A percentile compares a stretch with the other conserved stretches of the same genome.
Evolutionary conservation across 2,888 invertebrate genomes (phyloP).

Genomic region (Melanostoma scalare): DNA sequence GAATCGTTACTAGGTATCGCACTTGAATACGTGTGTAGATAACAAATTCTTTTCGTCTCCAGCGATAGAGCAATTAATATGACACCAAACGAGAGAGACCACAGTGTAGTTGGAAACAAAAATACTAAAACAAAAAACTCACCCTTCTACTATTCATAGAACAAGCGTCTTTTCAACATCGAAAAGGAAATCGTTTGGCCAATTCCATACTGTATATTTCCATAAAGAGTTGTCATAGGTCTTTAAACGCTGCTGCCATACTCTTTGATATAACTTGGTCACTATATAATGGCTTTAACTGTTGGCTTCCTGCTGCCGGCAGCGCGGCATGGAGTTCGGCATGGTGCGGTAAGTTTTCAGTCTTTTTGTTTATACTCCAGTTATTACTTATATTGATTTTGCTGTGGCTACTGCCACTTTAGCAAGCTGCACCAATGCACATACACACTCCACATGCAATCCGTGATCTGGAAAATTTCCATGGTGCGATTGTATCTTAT

Average conservation of each 20-base stretch:
- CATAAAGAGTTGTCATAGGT: conserved; percentile 71
- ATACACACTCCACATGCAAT: conserved; percentile 36
- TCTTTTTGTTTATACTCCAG: conserved; percentile 53
- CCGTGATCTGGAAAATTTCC: conserved; percentile 67
- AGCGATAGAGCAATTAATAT: conserved; percentile 69
- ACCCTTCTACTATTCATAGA: conserved; percentile 25
- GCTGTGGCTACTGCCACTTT: conserved; percentile 26
- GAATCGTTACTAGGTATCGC: conserved; percentile 38
- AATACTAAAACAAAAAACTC: conserved; percentile 22
- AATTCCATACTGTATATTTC: conserved; percentile 60
- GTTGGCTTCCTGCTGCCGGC: conserved; percentile 47
- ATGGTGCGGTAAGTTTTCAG: neutral
- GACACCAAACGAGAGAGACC: conserved; percentile 54
- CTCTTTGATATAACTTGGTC: conserved; percentile 63
- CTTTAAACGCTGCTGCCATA: conserved; percentile 60
- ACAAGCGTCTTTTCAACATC: conserved; percentile 36
- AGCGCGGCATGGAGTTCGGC: neutral
- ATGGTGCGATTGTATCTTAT: conserved; percentile 70
- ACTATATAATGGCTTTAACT: conserved; percentile 23
- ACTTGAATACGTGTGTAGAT: conserved; percentile 39
- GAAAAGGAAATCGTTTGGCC: conserved; percentile 61
- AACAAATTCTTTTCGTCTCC: conserved; percentile 51
- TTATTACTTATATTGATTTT: conserved; percentile 54
- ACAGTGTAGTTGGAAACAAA: neutral
- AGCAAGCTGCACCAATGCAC: neutral